These are phyloP conservation scores for Sitophilus oryzae DNA, from an alignment of 1,140 invertebrate genomes.

Conservation along the genomic window DNA sequence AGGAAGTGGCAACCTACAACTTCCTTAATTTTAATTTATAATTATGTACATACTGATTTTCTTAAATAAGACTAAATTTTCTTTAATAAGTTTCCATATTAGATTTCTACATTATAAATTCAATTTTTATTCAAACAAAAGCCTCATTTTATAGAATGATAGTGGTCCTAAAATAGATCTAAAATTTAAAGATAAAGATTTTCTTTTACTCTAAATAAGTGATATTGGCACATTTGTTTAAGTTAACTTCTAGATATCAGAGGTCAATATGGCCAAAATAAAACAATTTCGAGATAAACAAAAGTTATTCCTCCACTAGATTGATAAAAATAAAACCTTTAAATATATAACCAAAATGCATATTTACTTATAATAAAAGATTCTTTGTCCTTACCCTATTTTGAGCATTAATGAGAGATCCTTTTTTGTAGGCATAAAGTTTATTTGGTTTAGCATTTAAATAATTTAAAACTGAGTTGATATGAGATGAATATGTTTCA, in stretches of 20 bases:
- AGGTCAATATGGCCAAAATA: neutral
- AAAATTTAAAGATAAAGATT: too few relatives aligned
- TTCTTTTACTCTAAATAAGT: too few relatives aligned
- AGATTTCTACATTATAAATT: neutral
- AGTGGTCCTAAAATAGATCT: too few relatives aligned
- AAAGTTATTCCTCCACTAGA: too few relatives aligned
- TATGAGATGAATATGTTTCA: constrained; percentile 30
- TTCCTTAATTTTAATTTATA: constrained; percentile 1
- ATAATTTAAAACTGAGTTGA: constrained; percentile 19
- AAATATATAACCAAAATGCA: too few relatives aligned
- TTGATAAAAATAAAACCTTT: neutral
- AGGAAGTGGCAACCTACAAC: neutral
- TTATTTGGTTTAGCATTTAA: constrained; percentile 25
- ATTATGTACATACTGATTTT: neutral
- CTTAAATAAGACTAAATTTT: neutral
- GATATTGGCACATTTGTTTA: too few relatives aligned
- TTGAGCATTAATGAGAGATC: constrained; percentile 20
- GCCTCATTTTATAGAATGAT: too few relatives aligned
- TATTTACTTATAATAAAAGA: too few relatives aligned
- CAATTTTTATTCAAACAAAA: too few relatives aligned
- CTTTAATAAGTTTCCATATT: neutral
- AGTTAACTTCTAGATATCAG: neutral
- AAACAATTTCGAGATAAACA: neutral
- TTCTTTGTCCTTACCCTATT: constrained; percentile 22
- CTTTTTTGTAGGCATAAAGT: constrained; percentile 22